phyloP scores from a whole-genome alignment of 2,797 vertebrate genomes.

The Enteromius treurensis region DNA sequence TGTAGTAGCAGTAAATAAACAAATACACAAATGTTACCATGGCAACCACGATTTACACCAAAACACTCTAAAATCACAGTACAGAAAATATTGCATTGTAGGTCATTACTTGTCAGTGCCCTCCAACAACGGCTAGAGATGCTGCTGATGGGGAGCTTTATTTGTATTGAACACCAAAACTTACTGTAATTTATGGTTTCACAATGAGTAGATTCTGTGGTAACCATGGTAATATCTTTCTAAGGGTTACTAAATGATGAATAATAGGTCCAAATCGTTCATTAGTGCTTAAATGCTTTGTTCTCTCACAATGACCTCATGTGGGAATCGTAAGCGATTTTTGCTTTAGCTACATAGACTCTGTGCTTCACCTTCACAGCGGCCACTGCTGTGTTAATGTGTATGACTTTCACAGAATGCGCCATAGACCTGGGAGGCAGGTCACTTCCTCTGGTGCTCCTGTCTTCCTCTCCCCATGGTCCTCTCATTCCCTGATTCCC shows the following conservation, averaged over 20 bases:
- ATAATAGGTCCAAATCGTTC: slow-evolving; percentile 31
- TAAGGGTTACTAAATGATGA: slow-evolving; percentile 35
- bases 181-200: not conserved
- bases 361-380: slow-evolving; percentile 47
- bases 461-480: slow-evolving; percentile 35
- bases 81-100: not conserved
- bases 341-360: slow-evolving; percentile 33
- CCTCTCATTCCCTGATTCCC: slow-evolving; percentile 20
- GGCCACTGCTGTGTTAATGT: slow-evolving; percentile 51
- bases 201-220: not conserved
- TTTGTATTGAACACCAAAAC: not conserved
- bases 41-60: not conserved
- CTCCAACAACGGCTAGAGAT: not conserved
- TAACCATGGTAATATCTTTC: slow-evolving; percentile 20
- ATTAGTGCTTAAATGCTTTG: slow-evolving; percentile 44
- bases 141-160: not conserved
- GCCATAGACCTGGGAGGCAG: slow-evolving; percentile 41
- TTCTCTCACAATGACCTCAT: slow-evolving; percentile 38
- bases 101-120: not conserved
- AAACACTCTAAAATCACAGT: not conserved
- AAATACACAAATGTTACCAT: not conserved
- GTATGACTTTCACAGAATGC: slow-evolving; percentile 49
- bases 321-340: slow-evolving; percentile 31
- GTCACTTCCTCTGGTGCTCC: slow-evolving; percentile 40
- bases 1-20: not conserved